Evolutionary conservation across 1,140 invertebrate species (phyloP), one percentile per base, ranked within the genome.

Genomic region (Neuroterus valhalla): DNA sequence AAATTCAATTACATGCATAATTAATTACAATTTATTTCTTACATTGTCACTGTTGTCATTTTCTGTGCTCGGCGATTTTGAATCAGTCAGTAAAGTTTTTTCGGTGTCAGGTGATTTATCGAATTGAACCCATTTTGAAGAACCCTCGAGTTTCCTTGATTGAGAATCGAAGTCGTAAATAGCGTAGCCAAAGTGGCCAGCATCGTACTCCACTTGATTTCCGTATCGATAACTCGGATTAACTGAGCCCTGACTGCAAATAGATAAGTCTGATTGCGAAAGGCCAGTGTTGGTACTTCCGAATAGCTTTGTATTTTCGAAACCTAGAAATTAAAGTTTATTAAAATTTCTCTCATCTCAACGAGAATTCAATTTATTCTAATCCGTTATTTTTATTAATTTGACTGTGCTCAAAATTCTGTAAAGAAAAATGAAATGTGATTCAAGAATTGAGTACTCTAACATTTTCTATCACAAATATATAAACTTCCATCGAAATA

Each of bases 221-320:
- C 94, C 93, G 81, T 96, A 96, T 48, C 93, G 92, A 81, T 95
- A 96, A 76, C 93, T 94, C 12, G 92, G 93, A 85, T 94, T 94
- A 48, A 92, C 92, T 17, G 93, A 94, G 11, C 90, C 92, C 38
- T 92, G 92, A 6, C 94, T 94, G 4, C 93, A 93, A 80, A 94
- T 91, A 71, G 94, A 95, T 0, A 94, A 89, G 79, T 94, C 94
- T 2, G 94, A 95, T 81, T 95, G 94, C 11, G 94, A 94, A 4
- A 96, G 88, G 1, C 95, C 94, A 0, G 94, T 95, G 72, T 93
- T 94, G 5, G 91, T 91, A 71, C 91, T 88, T 0, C 91, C 89
- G 69, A 88, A 89, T 11, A 88, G 75, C 77, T 86, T 89, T 52
- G 86, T 81, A 45, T 88, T 88, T 68, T 85, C 82, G 77, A 89